These are phyloP conservation scores for Drosophila kuntzei DNA, from an alignment of 2,888 invertebrate genomes.

Conservation along the genomic window DNA sequence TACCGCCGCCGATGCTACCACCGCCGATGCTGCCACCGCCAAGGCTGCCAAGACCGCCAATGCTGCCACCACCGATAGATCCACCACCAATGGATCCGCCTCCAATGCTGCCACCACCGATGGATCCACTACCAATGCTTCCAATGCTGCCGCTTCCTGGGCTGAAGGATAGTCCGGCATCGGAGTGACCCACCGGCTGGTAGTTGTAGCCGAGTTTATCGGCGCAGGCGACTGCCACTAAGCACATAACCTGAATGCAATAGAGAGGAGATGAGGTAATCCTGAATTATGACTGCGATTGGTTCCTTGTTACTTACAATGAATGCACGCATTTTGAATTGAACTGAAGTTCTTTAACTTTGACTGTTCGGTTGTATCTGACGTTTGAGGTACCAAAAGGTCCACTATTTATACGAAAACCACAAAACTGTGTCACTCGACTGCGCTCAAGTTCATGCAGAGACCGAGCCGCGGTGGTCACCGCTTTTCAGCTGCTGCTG, in stretches of 20 bases:
- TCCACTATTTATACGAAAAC: constrained; percentile 77
- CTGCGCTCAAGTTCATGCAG: constrained; percentile 78
- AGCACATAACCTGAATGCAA: constrained; percentile 71
- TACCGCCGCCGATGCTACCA: constrained; percentile 35
- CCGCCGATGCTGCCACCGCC: constrained; percentile 41
- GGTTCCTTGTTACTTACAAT: constrained; percentile 67
- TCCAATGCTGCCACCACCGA: constrained; percentile 16
- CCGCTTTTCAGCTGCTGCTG: constrained; percentile 28
- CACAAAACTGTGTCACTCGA: constrained; percentile 72
- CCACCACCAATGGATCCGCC: constrained; percentile 20
- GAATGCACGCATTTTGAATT: constrained; percentile 77
- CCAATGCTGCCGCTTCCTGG: constrained; percentile 54
- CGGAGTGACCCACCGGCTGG: constrained; percentile 73
- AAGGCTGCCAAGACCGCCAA: constrained; percentile 24
- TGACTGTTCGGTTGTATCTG: constrained; percentile 70
- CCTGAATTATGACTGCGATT: constrained; percentile 35
- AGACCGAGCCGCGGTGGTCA: constrained; percentile 59
- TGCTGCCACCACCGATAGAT: constrained; percentile 7
- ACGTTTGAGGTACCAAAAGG: constrained; percentile 56
- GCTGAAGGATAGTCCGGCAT: constrained; percentile 69
- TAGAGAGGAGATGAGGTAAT: constrained; percentile 36
- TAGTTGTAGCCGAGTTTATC: constrained; percentile 83
- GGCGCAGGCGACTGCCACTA: constrained; percentile 79
- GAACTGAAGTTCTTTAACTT: constrained; percentile 73
- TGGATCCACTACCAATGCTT: constrained; percentile 12